Conservation (phyloP, 2,888 invertebrate genomes). For the Taenaris catops region DNA sequence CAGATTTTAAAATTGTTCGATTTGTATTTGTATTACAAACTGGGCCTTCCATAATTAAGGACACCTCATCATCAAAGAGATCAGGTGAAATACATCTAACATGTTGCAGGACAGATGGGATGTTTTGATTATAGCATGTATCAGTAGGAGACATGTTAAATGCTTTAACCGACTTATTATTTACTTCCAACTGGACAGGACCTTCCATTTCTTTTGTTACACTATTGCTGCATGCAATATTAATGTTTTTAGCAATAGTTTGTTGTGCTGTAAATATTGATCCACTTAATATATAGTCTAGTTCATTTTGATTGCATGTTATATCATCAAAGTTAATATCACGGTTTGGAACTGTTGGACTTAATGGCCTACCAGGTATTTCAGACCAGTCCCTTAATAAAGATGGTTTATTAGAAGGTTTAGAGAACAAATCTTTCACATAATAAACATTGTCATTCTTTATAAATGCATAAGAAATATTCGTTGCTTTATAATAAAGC, state of each 20-base stretch:
- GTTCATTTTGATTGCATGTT: constrained; percentile 49
- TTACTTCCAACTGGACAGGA: not conserved
- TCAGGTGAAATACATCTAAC: constrained; percentile 62
- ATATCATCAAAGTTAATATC: constrained; percentile 47
- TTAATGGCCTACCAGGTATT: constrained; percentile 82
- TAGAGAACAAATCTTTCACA: constrained; percentile 63
- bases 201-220: not conserved
- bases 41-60: constrained; percentile 27
- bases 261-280: constrained; percentile 39
- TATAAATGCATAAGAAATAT: constrained; percentile 40
- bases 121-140: too few species aligned
- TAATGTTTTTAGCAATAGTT: constrained; percentile 31
- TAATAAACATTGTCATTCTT: constrained; percentile 58
- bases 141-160: not conserved
- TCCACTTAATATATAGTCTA: constrained; percentile 58
- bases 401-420: constrained; percentile 42
- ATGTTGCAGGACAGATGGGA: not conserved
- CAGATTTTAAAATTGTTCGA: constrained; percentile 10
- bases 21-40: constrained; percentile 19
- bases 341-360: constrained; percentile 52
- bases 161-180: not conserved
- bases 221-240: constrained; percentile 1
- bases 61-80: constrained; percentile 66
- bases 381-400: constrained; percentile 81
- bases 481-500: constrained; percentile 45